Evolutionary conservation across 2,113 vertebrate genomes (phyloP), one percentile per base, ranked within the genome.

Genomic region (Datnioides undecimradiatus): DNA sequence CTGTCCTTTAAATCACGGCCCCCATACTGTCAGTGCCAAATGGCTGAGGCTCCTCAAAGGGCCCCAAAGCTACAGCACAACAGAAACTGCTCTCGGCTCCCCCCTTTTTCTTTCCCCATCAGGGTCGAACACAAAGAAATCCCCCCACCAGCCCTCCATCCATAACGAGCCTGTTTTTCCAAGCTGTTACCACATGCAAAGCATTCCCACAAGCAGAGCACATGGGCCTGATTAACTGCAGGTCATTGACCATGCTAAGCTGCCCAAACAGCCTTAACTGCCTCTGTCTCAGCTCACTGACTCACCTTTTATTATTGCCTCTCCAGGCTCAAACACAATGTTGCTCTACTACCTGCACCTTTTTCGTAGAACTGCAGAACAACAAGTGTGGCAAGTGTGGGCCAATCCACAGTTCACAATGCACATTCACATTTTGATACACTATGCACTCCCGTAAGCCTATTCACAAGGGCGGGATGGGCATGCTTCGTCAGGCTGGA

Each of bases 191-290:
- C 76, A 72, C 87, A 90, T 88, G 58, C 43, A 49, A 82, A 63
- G 67, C 76, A 78, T 90, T 91, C 90, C 73, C 87, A 89, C 82
- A 83, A 70, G 83, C 82, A 23, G 65, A 77, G 83, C 79, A 83
- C 76, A 79, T 80, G 84, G 82, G 52, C 41, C 84, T 54, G 73
- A 92, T 91, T 91, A 92, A 87, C 73, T 82, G 88, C 90, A 90
- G 87, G 88, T 92, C 88, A 91, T 6, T 69, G 82, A 82, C 83
- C 77, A 80, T 4, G 9, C 82, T 73, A 51, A 83, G 76, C 89
- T 75, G 77, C 31, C 55, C 79, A 54, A 83, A 86, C 80, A 63
- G 57, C 72, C 29, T 48, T 14, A 65, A 79, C 46, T 40, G 66
- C 73, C 46, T 65, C 70, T 8, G 33, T 65, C 64, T 82, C 72